phyloP scores from a whole-genome alignment of 2,888 invertebrate genomes.

The Caenorhabditis doughertyi region DNA sequence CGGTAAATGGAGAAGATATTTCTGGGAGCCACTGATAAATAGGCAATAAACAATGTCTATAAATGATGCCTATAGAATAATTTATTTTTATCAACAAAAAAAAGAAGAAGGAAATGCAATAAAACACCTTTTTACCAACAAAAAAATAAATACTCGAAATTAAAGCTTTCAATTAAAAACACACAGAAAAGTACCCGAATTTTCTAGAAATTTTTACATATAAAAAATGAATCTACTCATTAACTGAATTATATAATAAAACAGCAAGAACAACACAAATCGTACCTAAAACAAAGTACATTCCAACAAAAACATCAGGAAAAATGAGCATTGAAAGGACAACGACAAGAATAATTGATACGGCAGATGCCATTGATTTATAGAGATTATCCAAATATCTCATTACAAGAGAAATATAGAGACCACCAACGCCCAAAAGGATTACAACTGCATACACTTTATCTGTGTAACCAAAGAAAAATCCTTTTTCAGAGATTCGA shows the following conservation, averaged over 20 bases:
- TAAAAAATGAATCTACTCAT: conserved; percentile 77
- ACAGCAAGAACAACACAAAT: conserved; percentile 80
- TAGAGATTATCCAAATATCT: conserved; percentile 82
- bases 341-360: conserved; percentile 80
- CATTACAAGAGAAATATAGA: conserved; percentile 83
- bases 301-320: conserved; percentile 75
- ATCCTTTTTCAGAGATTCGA: conserved; percentile 76
- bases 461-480: conserved; percentile 82
- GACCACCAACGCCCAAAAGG: conserved; percentile 77
- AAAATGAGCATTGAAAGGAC: conserved; percentile 79
- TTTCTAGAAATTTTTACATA: too few relatives aligned
- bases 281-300: conserved; percentile 81
- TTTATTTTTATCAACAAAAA: background rate
- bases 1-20: too few relatives aligned
- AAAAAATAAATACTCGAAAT: background rate
- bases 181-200: conserved; percentile 30
- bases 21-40: too few relatives aligned
- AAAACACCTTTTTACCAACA: too few relatives aligned
- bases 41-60: too few relatives aligned
- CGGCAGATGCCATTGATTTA: conserved; percentile 83
- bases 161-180: conserved; percentile 15
- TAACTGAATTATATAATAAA: conserved; percentile 82
- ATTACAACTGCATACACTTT: conserved; percentile 80
- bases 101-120: conserved; percentile 28
- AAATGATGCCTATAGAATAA: too few relatives aligned